phyloP scores from a whole-genome alignment of 1,140 invertebrate species.

The Drosophila parvula region DNA sequence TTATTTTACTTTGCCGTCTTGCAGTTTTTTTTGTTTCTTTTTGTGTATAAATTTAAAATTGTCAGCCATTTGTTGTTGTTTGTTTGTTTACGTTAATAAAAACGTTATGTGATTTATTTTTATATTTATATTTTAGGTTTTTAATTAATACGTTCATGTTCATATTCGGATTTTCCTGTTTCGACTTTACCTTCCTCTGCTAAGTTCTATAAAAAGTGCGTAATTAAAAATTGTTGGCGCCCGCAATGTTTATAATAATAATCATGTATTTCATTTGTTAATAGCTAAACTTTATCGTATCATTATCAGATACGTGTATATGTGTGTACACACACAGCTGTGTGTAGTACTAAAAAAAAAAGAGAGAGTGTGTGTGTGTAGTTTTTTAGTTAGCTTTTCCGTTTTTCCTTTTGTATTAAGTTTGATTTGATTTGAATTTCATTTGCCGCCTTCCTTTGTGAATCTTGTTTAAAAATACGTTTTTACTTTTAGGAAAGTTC shows the following conservation, averaged over 20 bases:
- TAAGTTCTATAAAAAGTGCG: slow-evolving; percentile 76
- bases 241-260: slow-evolving; percentile 43
- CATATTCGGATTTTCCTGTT: neutral
- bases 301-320: slow-evolving; percentile 32
- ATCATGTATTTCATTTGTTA: slow-evolving; percentile 31
- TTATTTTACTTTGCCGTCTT: slow-evolving; percentile 33
- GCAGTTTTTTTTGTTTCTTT: slow-evolving; percentile 23
- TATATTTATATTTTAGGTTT: slow-evolving; percentile 17
- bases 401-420: slow-evolving; percentile 13
- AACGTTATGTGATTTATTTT: slow-evolving; percentile 65
- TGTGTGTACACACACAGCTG: slow-evolving; percentile 31
- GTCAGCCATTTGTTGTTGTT: slow-evolving; percentile 69
- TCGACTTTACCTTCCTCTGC: slow-evolving; percentile 4
- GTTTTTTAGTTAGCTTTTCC: slow-evolving; percentile 16
- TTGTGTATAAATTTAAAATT: slow-evolving; percentile 80
- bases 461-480: slow-evolving; percentile 65
- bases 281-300: slow-evolving; percentile 60
- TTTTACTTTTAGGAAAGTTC: slow-evolving; percentile 60
- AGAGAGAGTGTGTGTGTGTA: neutral
- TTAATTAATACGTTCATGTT: slow-evolving; percentile 19
- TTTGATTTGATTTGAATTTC: slow-evolving; percentile 44
- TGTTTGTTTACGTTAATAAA: slow-evolving; percentile 64
- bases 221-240: slow-evolving; percentile 77
- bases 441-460: slow-evolving; percentile 22
- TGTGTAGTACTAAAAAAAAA: slow-evolving; percentile 35